A percentile compares a stretch with the other conserved stretches of the same genome.
Conservation (phyloP, 1,140 invertebrate genomes). For the Harlomillsia oculata region DNA sequence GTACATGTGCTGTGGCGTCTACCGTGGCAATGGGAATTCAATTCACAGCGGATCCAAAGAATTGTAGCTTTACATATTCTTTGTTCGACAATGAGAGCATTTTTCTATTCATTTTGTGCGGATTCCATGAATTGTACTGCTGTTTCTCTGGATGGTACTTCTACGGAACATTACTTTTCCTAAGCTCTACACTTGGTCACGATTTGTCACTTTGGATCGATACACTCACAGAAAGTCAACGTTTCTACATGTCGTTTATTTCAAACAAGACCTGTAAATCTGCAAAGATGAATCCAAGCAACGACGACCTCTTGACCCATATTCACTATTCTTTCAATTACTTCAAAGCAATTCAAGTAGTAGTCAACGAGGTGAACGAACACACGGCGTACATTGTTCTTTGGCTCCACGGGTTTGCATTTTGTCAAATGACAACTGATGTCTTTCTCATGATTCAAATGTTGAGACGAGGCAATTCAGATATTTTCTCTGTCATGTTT, state of each 20-base stretch:
- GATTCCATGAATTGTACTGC: slow-evolving; percentile 11
- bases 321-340: neutral
- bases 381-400: slow-evolving; percentile 9
- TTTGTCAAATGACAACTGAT: slow-evolving; percentile 20
- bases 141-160: slow-evolving; percentile 7
- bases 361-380: slow-evolving; percentile 1
- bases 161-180: slow-evolving; percentile 1
- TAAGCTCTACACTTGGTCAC: neutral
- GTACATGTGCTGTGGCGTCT: neutral
- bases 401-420: slow-evolving; percentile 6
- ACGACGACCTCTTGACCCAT: neutral
- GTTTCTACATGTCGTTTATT: neutral
- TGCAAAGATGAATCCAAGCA: neutral
- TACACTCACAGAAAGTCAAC: neutral
- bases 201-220: neutral
- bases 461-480: neutral
- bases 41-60: slow-evolving; percentile 6
- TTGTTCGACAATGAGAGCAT: neutral
- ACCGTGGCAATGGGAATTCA: slow-evolving; percentile 5
- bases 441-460: slow-evolving; percentile 18
- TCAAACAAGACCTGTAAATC: neutral
- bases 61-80: slow-evolving; percentile 16
- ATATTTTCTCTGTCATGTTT: neutral
- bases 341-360: neutral
- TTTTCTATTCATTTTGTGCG: neutral